Evolutionary conservation across 2,888 invertebrate genomes (phyloP).

Genomic region (Phytoseiulus persimilis): DNA sequence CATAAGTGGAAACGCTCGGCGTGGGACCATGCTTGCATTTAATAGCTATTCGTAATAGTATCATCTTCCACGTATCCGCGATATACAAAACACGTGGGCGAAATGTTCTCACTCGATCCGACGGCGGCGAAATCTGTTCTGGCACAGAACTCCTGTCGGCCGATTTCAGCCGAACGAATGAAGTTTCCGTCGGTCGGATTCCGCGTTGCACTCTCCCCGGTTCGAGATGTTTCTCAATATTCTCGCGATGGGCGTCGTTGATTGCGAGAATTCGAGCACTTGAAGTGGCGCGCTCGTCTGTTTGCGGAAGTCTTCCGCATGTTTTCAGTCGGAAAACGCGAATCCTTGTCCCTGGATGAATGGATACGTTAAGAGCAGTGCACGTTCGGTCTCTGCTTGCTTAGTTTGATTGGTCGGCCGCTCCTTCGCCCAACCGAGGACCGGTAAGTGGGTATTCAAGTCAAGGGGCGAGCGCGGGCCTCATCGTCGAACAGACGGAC

Average conservation of each 20-base stretch:
- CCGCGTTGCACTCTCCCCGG: no score
- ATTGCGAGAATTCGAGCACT: no score
- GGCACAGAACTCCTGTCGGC: not conserved
- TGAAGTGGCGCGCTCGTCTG: no score
- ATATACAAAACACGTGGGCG: not conserved
- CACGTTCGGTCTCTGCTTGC: not conserved
- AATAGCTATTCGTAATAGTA: constrained; percentile 5
- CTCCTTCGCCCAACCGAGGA: not conserved
- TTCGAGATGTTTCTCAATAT: no score
- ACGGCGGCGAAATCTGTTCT: not conserved
- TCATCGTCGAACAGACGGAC: not conserved
- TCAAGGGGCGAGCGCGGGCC: not conserved
- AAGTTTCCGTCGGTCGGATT: no score
- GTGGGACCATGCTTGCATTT: not conserved
- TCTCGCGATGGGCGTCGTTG: no score
- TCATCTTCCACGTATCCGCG: not conserved
- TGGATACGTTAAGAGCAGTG: not conserved
- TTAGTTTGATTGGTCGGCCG: not conserved
- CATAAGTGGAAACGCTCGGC: not conserved
- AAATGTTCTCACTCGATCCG: not conserved
- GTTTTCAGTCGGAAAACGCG: no score
- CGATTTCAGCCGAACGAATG: no score
- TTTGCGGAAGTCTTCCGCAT: no score
- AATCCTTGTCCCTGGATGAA: no score
- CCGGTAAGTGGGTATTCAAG: not conserved